Base-by-base conservation (phyloP, 2,113 vertebrate species). In the Nycticryphes semicollaris region DNA sequence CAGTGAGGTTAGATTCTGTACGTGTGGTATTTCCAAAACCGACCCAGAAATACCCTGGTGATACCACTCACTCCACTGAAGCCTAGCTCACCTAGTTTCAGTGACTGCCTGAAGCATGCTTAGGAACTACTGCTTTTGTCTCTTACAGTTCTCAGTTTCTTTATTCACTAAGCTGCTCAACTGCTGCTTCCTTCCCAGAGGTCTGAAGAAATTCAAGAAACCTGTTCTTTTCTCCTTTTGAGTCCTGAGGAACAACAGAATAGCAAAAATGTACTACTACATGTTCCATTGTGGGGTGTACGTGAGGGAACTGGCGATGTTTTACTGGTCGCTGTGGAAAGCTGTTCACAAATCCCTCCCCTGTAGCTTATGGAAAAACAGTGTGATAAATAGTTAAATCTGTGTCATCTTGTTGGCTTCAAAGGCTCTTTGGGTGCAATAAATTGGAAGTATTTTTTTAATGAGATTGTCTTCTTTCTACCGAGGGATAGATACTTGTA, bases 181-280 rank as follows among this genome's bases (percentile, higher is more conserved):
- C 24, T 30, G 19, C 37, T 72, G 43, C 73, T 48, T 57, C 6
- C 39, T 74, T 79, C 43, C 68, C 14, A 12, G 7, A 73, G 13
- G 45, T 84, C 17, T 64, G 8, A 69, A 80, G 25, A 66, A 77
- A 60, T 69, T 66, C 27, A 60, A 43, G 45, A 80, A 75, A 77
- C 3, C 3, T 1, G 1, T 56, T 88, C 9, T 54, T 45, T 48
- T 39, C 16, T 59, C 8, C 11, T 78, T 70, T 66, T 31, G 50
- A 41, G 28, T 66, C 30, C 35, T 31, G 25, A 27, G 45, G 45
- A 63, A 50, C 37, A n/a, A 30, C 15, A 45, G 27, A 70, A 14
- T 14, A 82, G 23, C 3, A 0, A 28, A 20, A 48, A 22, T 27
- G 2, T 56, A 14, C 12, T 25, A 4, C 14, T 62, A 0, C 1